A percentile compares a stretch with the other conserved stretches of the same genome.
These are phyloP conservation scores for Drosophila tanythrix DNA, from an alignment of 2,888 invertebrate genomes.

Conservation along the genomic window DNA sequence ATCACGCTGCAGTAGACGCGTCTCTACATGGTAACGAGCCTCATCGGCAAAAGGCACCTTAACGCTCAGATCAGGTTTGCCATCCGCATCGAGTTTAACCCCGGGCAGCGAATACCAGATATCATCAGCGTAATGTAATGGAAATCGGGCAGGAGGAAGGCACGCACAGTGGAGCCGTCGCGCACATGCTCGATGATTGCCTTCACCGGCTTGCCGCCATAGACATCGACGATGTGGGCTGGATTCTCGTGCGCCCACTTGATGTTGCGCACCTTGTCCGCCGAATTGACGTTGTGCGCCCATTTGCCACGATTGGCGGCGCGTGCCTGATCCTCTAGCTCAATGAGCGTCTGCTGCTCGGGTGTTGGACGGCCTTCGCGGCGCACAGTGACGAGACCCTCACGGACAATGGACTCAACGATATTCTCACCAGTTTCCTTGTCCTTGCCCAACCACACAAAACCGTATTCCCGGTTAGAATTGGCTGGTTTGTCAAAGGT, in stretches of 20 bases:
- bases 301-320: conserved; percentile 94
- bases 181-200: conserved; percentile 98
- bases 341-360: conserved; percentile 90
- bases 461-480: conserved; percentile 94
- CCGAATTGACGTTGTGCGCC: conserved; percentile 85
- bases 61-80: conserved; percentile 88
- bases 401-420: conserved; percentile 93
- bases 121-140: conserved; percentile 97
- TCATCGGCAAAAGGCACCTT: conserved; percentile 93
- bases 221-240: conserved; percentile 93
- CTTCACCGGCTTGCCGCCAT: conserved; percentile 93
- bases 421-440: conserved; percentile 92
- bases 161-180: conserved; percentile 97
- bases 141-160: conserved; percentile 95
- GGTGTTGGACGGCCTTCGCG: conserved; percentile 88
- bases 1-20: conserved; percentile 95
- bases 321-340: conserved; percentile 96
- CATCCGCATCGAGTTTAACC: conserved; percentile 91
- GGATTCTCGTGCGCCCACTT: conserved; percentile 95
- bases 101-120: conserved; percentile 95
- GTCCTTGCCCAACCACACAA: conserved; percentile 94
- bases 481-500: conserved; percentile 93
- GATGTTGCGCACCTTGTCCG: conserved; percentile 93
- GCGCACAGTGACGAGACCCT: conserved; percentile 94
- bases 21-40: conserved; percentile 97